Percentiles rank a stretch among this genome's conserved stretches.
Evolutionary conservation across 2,888 invertebrate genomes (phyloP).

Genomic region (Formica aserva): DNA sequence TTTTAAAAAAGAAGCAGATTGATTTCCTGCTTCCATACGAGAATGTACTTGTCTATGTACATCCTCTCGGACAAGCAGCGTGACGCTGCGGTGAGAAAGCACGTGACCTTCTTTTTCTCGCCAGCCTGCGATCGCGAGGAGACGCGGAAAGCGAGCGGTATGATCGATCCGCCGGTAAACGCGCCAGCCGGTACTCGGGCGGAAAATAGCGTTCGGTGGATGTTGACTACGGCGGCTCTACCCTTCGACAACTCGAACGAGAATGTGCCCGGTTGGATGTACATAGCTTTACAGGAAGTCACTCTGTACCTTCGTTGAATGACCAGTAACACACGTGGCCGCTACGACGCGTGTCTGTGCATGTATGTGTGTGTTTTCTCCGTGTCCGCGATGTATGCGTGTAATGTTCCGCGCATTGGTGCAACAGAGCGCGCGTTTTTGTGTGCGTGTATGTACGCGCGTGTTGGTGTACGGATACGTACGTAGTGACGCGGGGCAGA

Average conservation of each 20-base stretch:
- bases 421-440: constrained; percentile 41
- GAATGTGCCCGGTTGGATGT: constrained; percentile 75
- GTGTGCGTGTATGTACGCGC: constrained; percentile 55
- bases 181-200: constrained; percentile 74
- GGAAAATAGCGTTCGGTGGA: constrained; percentile 77
- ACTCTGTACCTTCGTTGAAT: constrained; percentile 78
- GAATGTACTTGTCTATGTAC: constrained; percentile 23
- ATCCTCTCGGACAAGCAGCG: constrained; percentile 25
- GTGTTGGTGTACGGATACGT: constrained; percentile 65
- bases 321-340: constrained; percentile 71
- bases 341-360: constrained; percentile 48
- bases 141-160: constrained; percentile 43
- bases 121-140: constrained; percentile 58
- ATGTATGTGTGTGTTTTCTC: constrained; percentile 46
- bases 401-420: constrained; percentile 9
- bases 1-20: constrained; percentile 1
- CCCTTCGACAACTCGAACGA: constrained; percentile 78
- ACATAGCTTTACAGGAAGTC: constrained; percentile 80
- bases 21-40: constrained; percentile 20
- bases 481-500: constrained; percentile 66
- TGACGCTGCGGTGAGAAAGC: constrained; percentile 52
- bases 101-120: constrained; percentile 50
- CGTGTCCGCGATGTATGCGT: constrained; percentile 48
- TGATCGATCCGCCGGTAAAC: constrained; percentile 74
- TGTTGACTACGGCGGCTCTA: constrained; percentile 74